Evolutionary conservation across 2,113 vertebrate species (phyloP), one percentile per base, ranked within the genome.

Genomic region (Macheiramphus alcinus): DNA sequence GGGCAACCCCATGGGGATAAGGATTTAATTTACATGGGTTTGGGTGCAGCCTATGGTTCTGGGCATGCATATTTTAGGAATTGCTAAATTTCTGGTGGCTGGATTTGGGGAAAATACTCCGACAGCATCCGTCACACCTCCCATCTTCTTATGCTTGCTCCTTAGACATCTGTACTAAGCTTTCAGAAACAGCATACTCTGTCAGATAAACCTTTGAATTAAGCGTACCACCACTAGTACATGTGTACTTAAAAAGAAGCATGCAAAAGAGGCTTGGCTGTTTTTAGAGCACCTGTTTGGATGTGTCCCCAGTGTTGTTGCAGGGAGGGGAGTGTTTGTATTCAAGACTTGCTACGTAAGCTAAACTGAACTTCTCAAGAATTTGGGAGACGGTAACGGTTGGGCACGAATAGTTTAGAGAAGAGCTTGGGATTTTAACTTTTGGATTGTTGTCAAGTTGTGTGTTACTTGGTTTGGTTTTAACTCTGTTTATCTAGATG

Each of bases 221-320:
- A 15, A 36, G 55, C 43, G 23, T 19, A 31, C 55, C 3, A 19
- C 1, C 21, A 14, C 32, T 63, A 17, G 10, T 32, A 38, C 11
- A 2, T 2, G 21, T 3, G 22, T 61, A 42, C 22, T 23, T 13
- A 3, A 72, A 65, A 59, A 66, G 29, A 31, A 34, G 17, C 0
- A 0, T 32, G 27, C 31, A 15, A 6, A 36, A 78, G 59, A n/a
- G n/a, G 15, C 50, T 82, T 74, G 66, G 23, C 31, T 83, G 42
- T 10, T 13, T 5, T 79, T 75, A 36, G 21, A 27, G 23, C 50
- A 36, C 61, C 18, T n/a, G 36, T 78, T 65, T 9, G 10, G 47
- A 50, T 42, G n/a, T n/a, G 27, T 72, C 83, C 36, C 21, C n/a
- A 7, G 18, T 67, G 18, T 15, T 67, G 47, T 40, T 72, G 52